Conservation (phyloP, 2,797 vertebrate genomes). For the Eupleurogrammus muticus region DNA sequence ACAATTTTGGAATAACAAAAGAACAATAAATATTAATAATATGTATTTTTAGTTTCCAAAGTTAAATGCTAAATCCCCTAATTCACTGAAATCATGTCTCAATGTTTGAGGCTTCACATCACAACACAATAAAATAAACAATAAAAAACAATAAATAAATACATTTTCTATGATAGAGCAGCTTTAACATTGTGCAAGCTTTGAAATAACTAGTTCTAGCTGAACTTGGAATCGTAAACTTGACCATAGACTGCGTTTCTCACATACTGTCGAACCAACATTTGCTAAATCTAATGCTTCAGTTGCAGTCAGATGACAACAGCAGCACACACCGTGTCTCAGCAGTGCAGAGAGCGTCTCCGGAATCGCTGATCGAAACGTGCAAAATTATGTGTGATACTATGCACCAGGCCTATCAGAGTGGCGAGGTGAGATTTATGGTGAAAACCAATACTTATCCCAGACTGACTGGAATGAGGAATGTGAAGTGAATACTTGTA, state of each 20-base stretch:
- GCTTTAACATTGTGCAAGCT: neutral
- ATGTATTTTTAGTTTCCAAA: no score
- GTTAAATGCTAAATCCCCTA: no score
- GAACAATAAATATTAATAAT: no score
- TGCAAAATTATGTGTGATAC: constrained; percentile 12
- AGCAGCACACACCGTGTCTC: neutral
- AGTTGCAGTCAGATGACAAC: constrained; percentile 1
- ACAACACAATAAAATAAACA: neutral
- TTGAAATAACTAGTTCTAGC: no score
- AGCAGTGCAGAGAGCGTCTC: neutral
- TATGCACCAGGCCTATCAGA: constrained; percentile 27
- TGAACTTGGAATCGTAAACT: neutral
- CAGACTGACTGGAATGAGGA: constrained; percentile 31
- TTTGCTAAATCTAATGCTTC: neutral
- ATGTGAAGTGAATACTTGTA: constrained; percentile 12
- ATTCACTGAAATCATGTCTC: no score
- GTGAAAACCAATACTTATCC: constrained; percentile 14
- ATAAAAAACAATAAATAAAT: neutral
- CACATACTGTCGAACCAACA: neutral
- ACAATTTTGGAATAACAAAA: no score
- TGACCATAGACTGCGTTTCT: neutral
- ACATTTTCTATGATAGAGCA: neutral
- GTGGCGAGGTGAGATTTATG: constrained; percentile 46
- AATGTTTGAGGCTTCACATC: no score
- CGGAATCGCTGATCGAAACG: constrained; percentile 1